Evolutionary conservation across 2,888 invertebrate species (phyloP).

Genomic region (Apodemia duryi): DNA sequence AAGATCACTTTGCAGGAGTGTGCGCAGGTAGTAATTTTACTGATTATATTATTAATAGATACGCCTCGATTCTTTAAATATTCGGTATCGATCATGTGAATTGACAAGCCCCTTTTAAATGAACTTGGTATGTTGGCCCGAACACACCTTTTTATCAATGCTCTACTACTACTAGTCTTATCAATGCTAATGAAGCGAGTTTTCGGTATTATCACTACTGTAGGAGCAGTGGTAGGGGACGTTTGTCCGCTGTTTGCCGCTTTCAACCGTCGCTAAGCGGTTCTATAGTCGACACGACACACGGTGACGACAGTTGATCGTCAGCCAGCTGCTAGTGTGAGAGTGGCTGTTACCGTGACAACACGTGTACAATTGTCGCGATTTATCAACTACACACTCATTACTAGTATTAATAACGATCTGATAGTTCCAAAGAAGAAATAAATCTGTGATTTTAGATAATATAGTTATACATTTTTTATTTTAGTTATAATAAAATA

Average conservation of each 20-base stretch:
- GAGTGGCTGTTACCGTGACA: slow-evolving; percentile 42
- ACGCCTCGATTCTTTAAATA: too few relatives aligned
- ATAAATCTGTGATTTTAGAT: slow-evolving; percentile 59
- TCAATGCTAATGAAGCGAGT: slow-evolving; percentile 4
- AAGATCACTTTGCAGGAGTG: too few relatives aligned
- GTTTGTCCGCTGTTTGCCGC: slow-evolving; percentile 30
- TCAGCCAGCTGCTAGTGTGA: slow-evolving; percentile 47
- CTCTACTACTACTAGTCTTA: slow-evolving; percentile 1
- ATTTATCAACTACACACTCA: slow-evolving; percentile 46
- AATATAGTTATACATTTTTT: slow-evolving; percentile 42
- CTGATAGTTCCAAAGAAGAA: slow-evolving; percentile 67
- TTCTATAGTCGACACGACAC: slow-evolving; percentile 36
- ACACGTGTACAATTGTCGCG: slow-evolving; percentile 41
- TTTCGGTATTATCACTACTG: slow-evolving; percentile 3
- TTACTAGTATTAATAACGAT: slow-evolving; percentile 48
- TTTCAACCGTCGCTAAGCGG: slow-evolving; percentile 52
- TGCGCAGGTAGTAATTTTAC: too few relatives aligned
- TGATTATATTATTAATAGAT: too few relatives aligned
- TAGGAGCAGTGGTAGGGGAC: slow-evolving; percentile 21
- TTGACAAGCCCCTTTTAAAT: slow-evolving; percentile 19
- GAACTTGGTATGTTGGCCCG: slow-evolving; percentile 19
- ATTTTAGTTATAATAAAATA: slow-evolving; percentile 43
- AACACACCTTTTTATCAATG: slow-evolving; percentile 12
- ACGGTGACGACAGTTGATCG: slow-evolving; percentile 41
- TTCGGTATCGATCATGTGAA: background rate